phyloP scores from a whole-genome alignment of 2,113 vertebrate genomes.

The Bathybates hornii region DNA sequence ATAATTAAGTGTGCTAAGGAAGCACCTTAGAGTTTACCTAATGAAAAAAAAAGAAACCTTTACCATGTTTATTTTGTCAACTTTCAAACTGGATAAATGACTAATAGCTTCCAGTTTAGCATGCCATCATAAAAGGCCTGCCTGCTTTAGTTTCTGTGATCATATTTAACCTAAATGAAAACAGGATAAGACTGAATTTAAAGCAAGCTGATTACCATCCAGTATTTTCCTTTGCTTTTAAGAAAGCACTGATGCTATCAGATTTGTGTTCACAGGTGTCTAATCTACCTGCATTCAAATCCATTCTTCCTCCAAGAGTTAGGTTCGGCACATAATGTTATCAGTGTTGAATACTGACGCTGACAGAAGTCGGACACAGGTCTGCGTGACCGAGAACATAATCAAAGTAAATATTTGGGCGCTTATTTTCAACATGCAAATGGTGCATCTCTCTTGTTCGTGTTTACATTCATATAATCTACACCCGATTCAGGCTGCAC shows the following conservation, averaged over 20 bases:
- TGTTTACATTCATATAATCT: background rate
- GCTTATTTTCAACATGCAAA: background rate
- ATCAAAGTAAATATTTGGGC: background rate
- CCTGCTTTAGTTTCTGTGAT: background rate
- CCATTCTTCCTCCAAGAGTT: background rate
- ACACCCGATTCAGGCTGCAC: background rate
- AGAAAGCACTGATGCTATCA: background rate
- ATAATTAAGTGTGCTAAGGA: background rate
- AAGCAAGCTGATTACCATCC: background rate
- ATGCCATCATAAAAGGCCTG: background rate
- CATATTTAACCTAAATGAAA: background rate
- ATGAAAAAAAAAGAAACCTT: background rate
- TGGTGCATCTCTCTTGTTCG: background rate
- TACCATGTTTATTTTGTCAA: background rate
- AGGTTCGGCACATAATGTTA: background rate
- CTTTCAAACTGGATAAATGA: background rate
- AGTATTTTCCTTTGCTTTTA: background rate
- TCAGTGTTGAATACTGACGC: background rate
- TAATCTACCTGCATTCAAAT: conserved; percentile 15
- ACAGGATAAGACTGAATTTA: background rate
- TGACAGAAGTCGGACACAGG: background rate
- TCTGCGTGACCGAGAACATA: background rate
- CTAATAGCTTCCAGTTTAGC: background rate
- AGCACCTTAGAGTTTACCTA: background rate
- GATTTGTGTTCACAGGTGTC: conserved; percentile 31